A percentile compares a stretch with the other conserved stretches of the same genome.
phyloP scores from a whole-genome alignment of 2,797 vertebrate species.

The Morus bassanus region DNA sequence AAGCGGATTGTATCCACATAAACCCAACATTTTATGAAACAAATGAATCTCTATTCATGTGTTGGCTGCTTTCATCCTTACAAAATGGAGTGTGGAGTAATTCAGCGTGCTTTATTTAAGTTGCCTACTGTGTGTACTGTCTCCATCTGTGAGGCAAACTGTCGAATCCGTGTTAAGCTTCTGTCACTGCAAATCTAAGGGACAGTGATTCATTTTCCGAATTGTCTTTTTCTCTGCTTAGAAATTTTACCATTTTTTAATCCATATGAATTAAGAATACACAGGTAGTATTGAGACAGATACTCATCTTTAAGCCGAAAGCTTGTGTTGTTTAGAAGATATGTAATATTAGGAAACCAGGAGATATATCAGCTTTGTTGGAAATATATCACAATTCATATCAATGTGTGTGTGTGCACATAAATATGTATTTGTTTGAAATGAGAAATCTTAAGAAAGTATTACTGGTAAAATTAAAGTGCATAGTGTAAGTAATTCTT shows the following conservation, averaged over 20 bases:
- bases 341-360: neutral
- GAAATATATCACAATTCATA: neutral
- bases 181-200: neutral
- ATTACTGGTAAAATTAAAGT: neutral
- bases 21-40: neutral
- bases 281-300: neutral
- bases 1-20: too few species aligned
- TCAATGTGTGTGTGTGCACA: neutral
- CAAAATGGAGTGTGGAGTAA: neutral
- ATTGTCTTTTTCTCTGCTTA: neutral
- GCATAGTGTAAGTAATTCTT: neutral
- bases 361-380: neutral
- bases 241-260: neutral
- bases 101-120: neutral
- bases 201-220: neutral
- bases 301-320: neutral
- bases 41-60: neutral
- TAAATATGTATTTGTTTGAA: neutral
- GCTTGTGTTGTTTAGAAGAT: neutral
- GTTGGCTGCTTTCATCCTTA: neutral
- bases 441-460: neutral
- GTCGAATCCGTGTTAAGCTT: neutral
- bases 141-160: neutral
- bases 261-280: neutral
- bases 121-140: neutral